Percentiles rank a stretch among this genome's conserved stretches.
phyloP scores from a whole-genome alignment of 2,113 vertebrate genomes.

The Aptenodytes forsteri region DNA sequence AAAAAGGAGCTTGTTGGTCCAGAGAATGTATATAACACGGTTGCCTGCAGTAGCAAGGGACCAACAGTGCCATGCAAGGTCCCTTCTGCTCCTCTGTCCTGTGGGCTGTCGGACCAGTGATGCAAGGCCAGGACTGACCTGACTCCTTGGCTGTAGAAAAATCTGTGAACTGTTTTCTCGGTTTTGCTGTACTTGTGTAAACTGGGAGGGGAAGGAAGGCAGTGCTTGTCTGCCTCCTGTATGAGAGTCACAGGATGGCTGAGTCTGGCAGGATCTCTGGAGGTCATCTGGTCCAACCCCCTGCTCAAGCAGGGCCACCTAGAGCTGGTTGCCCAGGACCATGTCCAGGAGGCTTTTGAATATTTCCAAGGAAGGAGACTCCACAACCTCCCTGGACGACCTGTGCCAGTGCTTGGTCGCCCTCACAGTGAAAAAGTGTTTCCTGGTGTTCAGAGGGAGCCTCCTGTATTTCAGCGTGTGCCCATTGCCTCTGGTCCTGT shows the following conservation, averaged over 20 bases:
- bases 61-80: fast-evolving
- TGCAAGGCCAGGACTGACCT: fast-evolving
- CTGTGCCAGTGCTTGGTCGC: neutral
- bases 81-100: neutral
- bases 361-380: neutral
- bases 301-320: neutral
- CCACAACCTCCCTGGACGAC: neutral
- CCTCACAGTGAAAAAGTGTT: neutral
- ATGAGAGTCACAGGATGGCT: neutral
- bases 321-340: neutral
- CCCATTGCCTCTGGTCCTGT: neutral
- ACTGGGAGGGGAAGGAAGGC: neutral
- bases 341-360: neutral
- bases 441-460: neutral
- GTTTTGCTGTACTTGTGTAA: neutral
- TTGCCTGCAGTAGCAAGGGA: neutral
- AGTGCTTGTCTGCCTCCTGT: fast-evolving
- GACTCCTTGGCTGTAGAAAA: neutral
- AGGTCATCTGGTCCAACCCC: neutral
- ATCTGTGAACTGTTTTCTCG: neutral
- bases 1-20: neutral
- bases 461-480: neutral
- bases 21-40: fast-evolving
- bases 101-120: neutral
- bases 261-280: neutral